Evolutionary conservation across 2,113 vertebrate genomes (phyloP).

Genomic region (Nannobrachium achirus): DNA sequence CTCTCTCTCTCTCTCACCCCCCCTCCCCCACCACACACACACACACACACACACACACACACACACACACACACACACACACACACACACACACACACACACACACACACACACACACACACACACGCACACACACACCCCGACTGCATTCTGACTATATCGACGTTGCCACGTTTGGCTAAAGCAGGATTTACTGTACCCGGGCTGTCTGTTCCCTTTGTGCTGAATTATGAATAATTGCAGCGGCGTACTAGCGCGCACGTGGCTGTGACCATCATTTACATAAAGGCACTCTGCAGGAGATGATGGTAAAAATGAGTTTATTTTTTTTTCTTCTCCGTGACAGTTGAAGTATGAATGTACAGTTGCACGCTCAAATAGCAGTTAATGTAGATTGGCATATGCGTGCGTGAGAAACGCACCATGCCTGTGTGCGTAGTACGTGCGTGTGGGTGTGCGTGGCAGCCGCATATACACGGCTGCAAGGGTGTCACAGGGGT

Average conservation of each 20-base stretch:
- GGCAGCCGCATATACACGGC: too few species aligned
- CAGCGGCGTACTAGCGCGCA: slow-evolving; percentile 50
- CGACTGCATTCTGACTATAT: slow-evolving; percentile 13
- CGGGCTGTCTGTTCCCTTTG: slow-evolving; percentile 46
- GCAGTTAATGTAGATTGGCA: slow-evolving; percentile 39
- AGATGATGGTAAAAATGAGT: slow-evolving; percentile 32
- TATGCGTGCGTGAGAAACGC: slow-evolving; percentile 17
- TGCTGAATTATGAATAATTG: slow-evolving; percentile 73
- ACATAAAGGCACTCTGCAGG: slow-evolving; percentile 74
- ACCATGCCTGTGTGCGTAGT: slow-evolving; percentile 22
- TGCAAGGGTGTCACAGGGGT: too few species aligned
- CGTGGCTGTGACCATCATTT: slow-evolving; percentile 60
- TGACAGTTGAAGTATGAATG: slow-evolving; percentile 52
- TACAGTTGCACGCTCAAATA: slow-evolving; percentile 23
- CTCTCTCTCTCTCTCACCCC: too few species aligned
- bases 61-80: neutral
- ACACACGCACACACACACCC: slow-evolving; percentile 18
- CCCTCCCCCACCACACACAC: neutral
- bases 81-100: neutral
- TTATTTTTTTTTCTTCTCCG: slow-evolving; percentile 27
- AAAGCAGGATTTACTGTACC: slow-evolving; percentile 62
- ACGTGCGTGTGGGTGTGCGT: slow-evolving; percentile 23
- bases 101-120: neutral
- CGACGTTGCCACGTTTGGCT: slow-evolving; percentile 5
- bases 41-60: slow-evolving; percentile 6